Conservation (phyloP, 2,113 vertebrate genomes). For the Platichthys stellatus region DNA sequence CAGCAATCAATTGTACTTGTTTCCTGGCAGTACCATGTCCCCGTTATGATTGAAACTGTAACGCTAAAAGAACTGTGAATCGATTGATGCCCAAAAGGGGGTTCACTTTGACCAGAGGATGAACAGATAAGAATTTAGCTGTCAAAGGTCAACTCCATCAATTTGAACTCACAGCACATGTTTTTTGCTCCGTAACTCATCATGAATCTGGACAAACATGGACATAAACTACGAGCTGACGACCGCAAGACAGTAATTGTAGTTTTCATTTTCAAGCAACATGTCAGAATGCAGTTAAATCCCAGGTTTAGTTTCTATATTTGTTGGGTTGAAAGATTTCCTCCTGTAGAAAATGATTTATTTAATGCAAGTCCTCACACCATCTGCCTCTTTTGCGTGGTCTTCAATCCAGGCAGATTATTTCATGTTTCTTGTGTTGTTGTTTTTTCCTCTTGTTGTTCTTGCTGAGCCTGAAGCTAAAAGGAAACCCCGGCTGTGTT, state of each 20-base stretch:
- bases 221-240: too few relatives aligned
- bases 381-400: conserved; percentile 21
- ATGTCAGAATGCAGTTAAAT: conserved; percentile 10
- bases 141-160: not conserved
- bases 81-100: not conserved
- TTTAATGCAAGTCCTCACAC: conserved; percentile 29
- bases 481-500: conserved; percentile 40
- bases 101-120: not conserved
- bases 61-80: not conserved
- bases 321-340: conserved; percentile 29
- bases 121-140: not conserved
- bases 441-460: conserved; percentile 2
- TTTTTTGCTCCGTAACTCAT: too few relatives aligned
- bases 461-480: conserved; percentile 49
- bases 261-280: not conserved
- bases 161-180: too few relatives aligned
- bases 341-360: conserved; percentile 37
- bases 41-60: conserved; percentile 7
- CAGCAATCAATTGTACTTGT: conserved; percentile 48
- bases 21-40: conserved; percentile 34
- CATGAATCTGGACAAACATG: too few relatives aligned
- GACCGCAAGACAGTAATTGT: not conserved
- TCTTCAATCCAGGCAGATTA: conserved; percentile 44
- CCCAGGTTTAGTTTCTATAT: conserved; percentile 27
- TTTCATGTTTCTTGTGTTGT: conserved; percentile 12